phyloP scores from a whole-genome alignment of 2,888 invertebrate species.

The Deilephila elpenor region DNA sequence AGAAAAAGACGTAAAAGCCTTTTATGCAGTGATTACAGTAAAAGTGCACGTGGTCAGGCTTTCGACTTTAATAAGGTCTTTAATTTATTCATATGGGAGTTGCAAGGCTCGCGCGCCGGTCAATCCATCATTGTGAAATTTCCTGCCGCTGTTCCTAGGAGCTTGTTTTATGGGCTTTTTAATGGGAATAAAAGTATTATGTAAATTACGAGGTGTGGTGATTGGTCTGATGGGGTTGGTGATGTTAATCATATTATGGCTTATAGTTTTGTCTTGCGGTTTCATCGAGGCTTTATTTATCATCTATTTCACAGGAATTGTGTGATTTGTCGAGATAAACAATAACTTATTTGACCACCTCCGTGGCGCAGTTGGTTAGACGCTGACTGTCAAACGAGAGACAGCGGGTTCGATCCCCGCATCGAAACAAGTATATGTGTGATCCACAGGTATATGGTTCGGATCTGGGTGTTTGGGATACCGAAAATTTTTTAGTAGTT shows the following conservation, averaged over 20 bases:
- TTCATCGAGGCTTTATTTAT: too few relatives aligned
- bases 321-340: too few relatives aligned
- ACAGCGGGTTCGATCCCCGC: too few relatives aligned
- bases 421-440: too few relatives aligned
- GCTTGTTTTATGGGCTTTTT: conserved; percentile 33
- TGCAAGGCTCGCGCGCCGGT: conserved; percentile 46
- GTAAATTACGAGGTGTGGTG: conserved; percentile 8
- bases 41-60: conserved; percentile 18
- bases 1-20: background rate
- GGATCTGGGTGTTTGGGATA: too few relatives aligned
- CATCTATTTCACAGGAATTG: too few relatives aligned
- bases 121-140: conserved; percentile 54
- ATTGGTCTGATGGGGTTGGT: conserved; percentile 1
- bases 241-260: background rate
- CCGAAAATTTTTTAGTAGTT: too few relatives aligned
- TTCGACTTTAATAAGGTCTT: conserved; percentile 49
- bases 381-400: too few relatives aligned
- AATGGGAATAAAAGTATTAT: conserved; percentile 28
- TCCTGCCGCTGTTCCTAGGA: conserved; percentile 39
- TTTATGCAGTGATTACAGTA: conserved; percentile 8
- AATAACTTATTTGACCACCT: too few relatives aligned
- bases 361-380: too few relatives aligned
- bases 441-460: too few relatives aligned
- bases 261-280: background rate
- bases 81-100: conserved; percentile 55